Base-by-base conservation (phyloP, 2,113 vertebrate genomes). In the Cyphomyrus plagiostoma region DNA sequence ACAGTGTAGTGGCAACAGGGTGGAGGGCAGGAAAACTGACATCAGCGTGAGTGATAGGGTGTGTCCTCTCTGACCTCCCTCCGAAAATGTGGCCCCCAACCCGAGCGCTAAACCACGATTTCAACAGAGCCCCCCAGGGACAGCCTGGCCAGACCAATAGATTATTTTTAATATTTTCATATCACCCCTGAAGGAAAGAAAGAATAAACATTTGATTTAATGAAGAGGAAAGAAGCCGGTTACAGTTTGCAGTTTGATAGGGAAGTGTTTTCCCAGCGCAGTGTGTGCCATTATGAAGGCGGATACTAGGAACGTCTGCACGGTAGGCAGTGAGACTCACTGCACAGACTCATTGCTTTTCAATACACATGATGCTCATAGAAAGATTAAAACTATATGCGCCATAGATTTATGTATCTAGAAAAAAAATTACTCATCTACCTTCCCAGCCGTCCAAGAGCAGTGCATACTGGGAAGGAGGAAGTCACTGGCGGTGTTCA, bases 91-190 rank as follows among this genome's bases (percentile, higher is more conserved):
- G 49, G 77, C 80, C 77, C 45, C 50, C 46, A 53, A 42, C 52
- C 49, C 8, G 5, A 83, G 11, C 6, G 23, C 39, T 11, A 53
- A 84, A 46, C 80, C 53, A 26, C 23, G 21, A 26, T 58, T 89
- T 74, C 88, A 30, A 48, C 50, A 53, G 45, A 85, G 4, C 49
- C 80, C 50, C 62, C 53, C 2, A 11, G 23, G 89, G 77, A 80
- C 13, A 11, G 17, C 49, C 11, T n/a, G 83, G 50, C 80, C 39
- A 84, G 77, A 52, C 89, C 39, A 21, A 85, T 85, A 62, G 50
- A 89, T 89, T 85, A 89, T 89, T 89, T 89, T 35, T 80, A 66
- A 58, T 84, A 62, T 74, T 89, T 89, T 66, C 11, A 13, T 21
- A 80, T 82, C 88, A 84, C 77, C 89, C 77, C 80, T 48, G 42